A percentile compares a stretch with the other conserved stretches of the same genome.
Evolutionary conservation across 2,113 vertebrate genomes (phyloP).

Genomic region (Corvus moneduloides): DNA sequence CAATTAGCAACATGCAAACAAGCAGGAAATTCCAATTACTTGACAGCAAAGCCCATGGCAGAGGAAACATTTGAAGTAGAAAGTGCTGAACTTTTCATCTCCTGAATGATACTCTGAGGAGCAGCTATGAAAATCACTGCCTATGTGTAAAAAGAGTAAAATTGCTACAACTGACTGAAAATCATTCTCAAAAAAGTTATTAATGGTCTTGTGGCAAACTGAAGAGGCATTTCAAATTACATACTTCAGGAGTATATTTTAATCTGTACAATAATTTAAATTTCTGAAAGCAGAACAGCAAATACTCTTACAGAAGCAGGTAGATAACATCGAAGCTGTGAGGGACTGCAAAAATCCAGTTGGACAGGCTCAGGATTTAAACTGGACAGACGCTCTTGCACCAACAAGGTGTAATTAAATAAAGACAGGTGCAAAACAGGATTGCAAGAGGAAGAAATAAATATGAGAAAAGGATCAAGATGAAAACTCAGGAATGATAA

Average conservation of each 20-base stretch:
- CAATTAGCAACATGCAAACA: slow-evolving; percentile 37
- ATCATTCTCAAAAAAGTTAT: background rate
- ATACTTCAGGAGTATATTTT: background rate
- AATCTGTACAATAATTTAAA: background rate
- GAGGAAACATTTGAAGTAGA: background rate
- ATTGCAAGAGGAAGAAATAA: background rate
- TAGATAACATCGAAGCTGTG: background rate
- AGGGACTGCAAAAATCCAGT: background rate
- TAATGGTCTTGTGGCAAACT: background rate
- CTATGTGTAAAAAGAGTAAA: background rate
- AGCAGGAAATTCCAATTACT: slow-evolving; percentile 47
- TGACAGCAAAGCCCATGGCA: background rate
- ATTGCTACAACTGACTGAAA: background rate
- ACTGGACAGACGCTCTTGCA: background rate
- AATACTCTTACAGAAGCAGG: background rate
- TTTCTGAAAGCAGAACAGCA: background rate
- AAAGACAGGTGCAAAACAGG: background rate
- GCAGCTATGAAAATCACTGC: background rate
- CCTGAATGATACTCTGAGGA: background rate
- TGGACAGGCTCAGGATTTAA: background rate
- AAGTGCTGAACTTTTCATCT: background rate
- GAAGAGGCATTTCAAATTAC: background rate
- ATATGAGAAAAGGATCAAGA: background rate
- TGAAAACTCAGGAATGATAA: background rate
- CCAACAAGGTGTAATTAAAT: background rate